These are phyloP conservation scores for Typhlichthys eigenmanni DNA, from an alignment of 2,797 vertebrate genomes.

Conservation along the genomic window DNA sequence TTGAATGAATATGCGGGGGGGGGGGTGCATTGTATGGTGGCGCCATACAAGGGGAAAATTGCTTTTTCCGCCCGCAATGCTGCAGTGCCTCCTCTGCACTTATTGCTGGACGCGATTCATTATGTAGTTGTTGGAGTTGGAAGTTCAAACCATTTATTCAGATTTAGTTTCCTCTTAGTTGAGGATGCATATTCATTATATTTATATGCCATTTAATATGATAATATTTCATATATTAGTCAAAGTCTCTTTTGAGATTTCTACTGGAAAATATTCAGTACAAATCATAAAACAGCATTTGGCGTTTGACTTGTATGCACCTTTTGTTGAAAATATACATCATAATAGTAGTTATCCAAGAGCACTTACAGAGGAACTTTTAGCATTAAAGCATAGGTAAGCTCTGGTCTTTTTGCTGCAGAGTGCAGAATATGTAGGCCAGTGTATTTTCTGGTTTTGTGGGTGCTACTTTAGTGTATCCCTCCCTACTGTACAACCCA, in stretches of 20 bases:
- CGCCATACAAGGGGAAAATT: constrained; percentile 57
- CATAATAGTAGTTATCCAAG: too few relatives aligned
- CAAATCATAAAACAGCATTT: constrained; percentile 7
- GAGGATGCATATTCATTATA: constrained; percentile 10
- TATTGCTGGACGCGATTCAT: constrained; percentile 37
- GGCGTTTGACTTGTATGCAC: too few relatives aligned
- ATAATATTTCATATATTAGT: constrained; percentile 22
- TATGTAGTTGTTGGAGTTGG: constrained; percentile 8
- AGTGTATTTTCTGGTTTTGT: too few relatives aligned
- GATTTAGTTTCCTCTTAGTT: too few relatives aligned
- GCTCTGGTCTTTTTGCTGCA: too few relatives aligned
- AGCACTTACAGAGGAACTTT: too few relatives aligned
- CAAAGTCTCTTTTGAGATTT: constrained; percentile 12
- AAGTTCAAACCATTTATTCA: not conserved
- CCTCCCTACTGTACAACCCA: too few relatives aligned
- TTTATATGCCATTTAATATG: constrained; percentile 33
- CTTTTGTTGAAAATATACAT: too few relatives aligned
- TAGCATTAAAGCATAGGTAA: too few relatives aligned
- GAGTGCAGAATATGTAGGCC: too few relatives aligned
- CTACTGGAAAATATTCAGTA: constrained; percentile 11
- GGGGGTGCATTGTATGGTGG: constrained; percentile 31
- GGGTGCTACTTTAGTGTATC: too few relatives aligned
- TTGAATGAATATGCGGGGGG: constrained; percentile 71
- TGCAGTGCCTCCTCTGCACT: constrained; percentile 34
- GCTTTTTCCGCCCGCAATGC: constrained; percentile 51